Conservation (phyloP, 2,797 vertebrate genomes). For the Silurus lanzhouensis region DNA sequence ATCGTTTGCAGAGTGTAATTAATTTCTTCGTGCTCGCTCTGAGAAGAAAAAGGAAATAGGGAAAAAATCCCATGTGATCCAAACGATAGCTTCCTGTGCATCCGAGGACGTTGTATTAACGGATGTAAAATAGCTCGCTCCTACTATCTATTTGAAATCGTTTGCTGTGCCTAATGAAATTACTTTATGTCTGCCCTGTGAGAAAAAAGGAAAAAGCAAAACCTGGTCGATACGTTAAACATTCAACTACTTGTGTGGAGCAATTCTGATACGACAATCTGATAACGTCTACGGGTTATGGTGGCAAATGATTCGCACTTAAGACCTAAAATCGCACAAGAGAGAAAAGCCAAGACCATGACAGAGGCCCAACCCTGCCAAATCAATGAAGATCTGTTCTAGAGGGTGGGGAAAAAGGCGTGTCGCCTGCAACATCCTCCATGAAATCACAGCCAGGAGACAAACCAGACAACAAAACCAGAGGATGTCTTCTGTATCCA, state of each 20-base stretch:
- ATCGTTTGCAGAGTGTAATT: not conserved
- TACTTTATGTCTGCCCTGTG: too few relatives aligned
- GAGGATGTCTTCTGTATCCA: constrained; percentile 33
- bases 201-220: too few relatives aligned
- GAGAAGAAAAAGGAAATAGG: not conserved
- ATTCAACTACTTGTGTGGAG: not conserved
- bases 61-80: not conserved
- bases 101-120: too few relatives aligned
- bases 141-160: too few relatives aligned
- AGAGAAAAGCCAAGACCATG: not conserved
- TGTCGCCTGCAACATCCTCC: constrained; percentile 38
- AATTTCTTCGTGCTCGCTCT: not conserved
- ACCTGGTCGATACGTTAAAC: not conserved
- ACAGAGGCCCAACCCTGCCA: constrained; percentile 11
- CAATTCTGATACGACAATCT: not conserved
- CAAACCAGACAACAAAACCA: constrained; percentile 9
- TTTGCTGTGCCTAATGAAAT: too few relatives aligned
- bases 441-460: constrained; percentile 37
- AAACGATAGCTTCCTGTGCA: not conserved
- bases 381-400: constrained; percentile 33
- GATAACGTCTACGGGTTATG: not conserved
- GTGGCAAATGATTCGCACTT: not conserved
- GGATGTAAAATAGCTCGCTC: too few relatives aligned
- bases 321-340: not conserved
- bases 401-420: constrained; percentile 19